Evolutionary conservation across 2,888 invertebrate species (phyloP).

Genomic region (Serripes groenlandicus): DNA sequence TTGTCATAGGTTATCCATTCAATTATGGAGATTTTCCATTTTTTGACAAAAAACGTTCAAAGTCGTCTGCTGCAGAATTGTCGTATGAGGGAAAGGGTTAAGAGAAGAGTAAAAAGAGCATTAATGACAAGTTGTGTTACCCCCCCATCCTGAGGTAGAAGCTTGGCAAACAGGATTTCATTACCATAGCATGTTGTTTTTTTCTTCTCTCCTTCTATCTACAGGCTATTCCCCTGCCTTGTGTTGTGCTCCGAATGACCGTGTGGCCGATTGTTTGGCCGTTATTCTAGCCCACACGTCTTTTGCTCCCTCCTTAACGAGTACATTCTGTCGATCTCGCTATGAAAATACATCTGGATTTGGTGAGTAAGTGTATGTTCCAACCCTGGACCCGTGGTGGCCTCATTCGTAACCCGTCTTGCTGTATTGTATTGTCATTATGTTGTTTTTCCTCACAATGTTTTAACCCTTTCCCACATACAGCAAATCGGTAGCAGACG

Average conservation of each 20-base stretch:
- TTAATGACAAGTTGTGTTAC: too few relatives aligned
- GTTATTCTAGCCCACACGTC: constrained; percentile 88
- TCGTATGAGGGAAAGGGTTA: neutral
- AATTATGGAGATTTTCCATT: neutral
- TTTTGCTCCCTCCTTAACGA: constrained; percentile 78
- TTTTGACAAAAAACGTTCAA: neutral
- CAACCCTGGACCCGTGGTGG: too few relatives aligned
- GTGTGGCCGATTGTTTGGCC: constrained; percentile 89
- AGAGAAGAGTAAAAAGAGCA: too few relatives aligned
- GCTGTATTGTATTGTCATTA: neutral
- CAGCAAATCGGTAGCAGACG: too few relatives aligned
- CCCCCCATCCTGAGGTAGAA: too few relatives aligned
- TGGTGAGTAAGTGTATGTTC: constrained; percentile 70
- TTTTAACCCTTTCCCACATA: too few relatives aligned
- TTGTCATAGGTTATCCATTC: too few relatives aligned
- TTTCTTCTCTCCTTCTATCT: constrained; percentile 20
- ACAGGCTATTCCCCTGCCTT: constrained; percentile 89
- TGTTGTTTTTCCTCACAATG: too few relatives aligned
- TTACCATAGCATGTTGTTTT: constrained; percentile 9
- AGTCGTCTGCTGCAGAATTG: neutral
- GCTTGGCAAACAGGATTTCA: constrained; percentile 4
- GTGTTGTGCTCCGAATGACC: constrained; percentile 89
- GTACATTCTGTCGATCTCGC: constrained; percentile 73
- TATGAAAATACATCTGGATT: constrained; percentile 68
- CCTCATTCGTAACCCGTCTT: too few relatives aligned